Evolutionary conservation across 2,888 invertebrate genomes (phyloP).

Genomic region (Luffia ferchaultella): DNA sequence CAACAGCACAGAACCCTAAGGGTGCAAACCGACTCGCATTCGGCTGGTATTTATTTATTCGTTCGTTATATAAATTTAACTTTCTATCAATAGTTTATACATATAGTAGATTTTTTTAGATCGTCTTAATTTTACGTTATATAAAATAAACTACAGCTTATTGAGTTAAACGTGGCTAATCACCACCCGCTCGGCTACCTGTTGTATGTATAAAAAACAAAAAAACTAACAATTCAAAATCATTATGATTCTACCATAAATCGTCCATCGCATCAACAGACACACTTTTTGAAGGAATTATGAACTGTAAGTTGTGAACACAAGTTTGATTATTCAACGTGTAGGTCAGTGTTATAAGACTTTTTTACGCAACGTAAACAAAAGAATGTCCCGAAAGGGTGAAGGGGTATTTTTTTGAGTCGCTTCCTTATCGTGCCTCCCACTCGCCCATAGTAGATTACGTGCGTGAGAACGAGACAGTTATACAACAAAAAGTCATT

Average conservation of each 20-base stretch:
- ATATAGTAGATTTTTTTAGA: too few species aligned
- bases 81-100: too few species aligned
- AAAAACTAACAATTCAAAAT: slow-evolving; percentile 37
- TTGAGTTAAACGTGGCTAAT: background rate
- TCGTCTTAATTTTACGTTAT: too few species aligned
- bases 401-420: slow-evolving; percentile 62
- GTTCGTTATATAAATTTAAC: too few species aligned
- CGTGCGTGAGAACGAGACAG: slow-evolving; percentile 26
- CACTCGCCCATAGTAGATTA: slow-evolving; percentile 24
- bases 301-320: too few species aligned
- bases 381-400: slow-evolving; percentile 54
- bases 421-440: slow-evolving; percentile 47
- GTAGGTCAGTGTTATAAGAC: background rate
- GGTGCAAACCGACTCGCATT: too few species aligned
- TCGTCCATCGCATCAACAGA: background rate
- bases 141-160: background rate
- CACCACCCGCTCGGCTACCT: slow-evolving; percentile 34
- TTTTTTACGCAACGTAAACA: slow-evolving; percentile 29
- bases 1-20: too few species aligned
- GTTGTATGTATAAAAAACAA: slow-evolving; percentile 23
- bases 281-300: background rate
- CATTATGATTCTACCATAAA: slow-evolving; percentile 11
- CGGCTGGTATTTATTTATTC: too few species aligned
- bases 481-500: slow-evolving; percentile 22
- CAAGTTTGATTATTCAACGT: too few species aligned